Percentiles rank a stretch among this genome's conserved stretches.
Evolutionary conservation across 2,888 invertebrate genomes (phyloP).

Genomic region (Alloscopus bannaensis): DNA sequence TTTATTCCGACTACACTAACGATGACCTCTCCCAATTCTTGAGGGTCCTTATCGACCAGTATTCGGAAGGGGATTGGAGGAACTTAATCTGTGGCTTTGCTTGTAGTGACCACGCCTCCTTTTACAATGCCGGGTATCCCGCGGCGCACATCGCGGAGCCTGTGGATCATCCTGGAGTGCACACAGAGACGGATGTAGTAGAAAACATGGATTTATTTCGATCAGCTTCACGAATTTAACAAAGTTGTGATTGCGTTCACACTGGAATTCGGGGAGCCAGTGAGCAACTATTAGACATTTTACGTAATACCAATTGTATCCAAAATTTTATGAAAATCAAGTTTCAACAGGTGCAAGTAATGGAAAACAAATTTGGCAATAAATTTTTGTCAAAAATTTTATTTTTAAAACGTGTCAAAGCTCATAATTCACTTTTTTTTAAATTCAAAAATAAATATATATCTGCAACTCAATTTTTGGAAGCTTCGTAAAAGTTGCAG

Average conservation of each 20-base stretch:
- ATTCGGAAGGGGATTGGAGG: slow-evolving; percentile 12
- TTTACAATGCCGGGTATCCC: slow-evolving; percentile 40
- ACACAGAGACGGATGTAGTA: slow-evolving; percentile 43
- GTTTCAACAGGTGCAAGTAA: no score
- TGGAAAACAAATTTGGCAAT: no score
- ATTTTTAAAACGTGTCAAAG: no score
- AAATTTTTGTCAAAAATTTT: no score
- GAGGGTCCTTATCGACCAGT: slow-evolving; percentile 47
- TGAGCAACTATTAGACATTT: no score
- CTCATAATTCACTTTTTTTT: no score
- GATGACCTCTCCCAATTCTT: slow-evolving; percentile 48
- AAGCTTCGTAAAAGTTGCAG: no score
- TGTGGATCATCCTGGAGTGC: slow-evolving; percentile 41
- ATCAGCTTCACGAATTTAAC: slow-evolving; percentile 51
- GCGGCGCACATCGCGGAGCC: slow-evolving; percentile 42
- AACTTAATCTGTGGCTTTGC: slow-evolving; percentile 29
- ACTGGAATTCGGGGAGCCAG: slow-evolving; percentile 50
- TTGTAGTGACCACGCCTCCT: slow-evolving; percentile 58
- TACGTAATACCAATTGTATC: no score
- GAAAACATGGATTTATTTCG: slow-evolving; percentile 37
- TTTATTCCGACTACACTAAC: slow-evolving; percentile 55
- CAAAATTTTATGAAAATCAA: no score
- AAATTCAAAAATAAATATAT: no score
- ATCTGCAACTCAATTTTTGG: no score
- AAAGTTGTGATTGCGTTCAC: slow-evolving; percentile 47